A percentile compares a stretch with the other conserved stretches of the same genome.
Evolutionary conservation across 2,113 vertebrate genomes (phyloP).

Genomic region (Chaenogobius annularis): DNA sequence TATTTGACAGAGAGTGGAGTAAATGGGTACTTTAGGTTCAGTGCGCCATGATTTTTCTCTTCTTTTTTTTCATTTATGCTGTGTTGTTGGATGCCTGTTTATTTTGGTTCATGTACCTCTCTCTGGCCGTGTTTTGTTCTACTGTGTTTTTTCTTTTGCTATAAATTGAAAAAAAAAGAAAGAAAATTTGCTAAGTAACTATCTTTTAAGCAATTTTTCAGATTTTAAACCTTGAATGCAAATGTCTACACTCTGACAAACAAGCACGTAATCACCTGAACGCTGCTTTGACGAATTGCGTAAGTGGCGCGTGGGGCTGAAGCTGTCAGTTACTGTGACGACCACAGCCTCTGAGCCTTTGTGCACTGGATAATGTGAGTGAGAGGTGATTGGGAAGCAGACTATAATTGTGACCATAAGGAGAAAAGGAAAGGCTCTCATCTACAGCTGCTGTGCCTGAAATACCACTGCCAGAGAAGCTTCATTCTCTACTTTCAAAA

Average conservation of each 20-base stretch:
- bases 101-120: no score
- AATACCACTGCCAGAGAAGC: background rate
- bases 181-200: background rate
- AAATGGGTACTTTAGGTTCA: no score
- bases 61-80: no score
- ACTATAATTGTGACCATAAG: conserved; percentile 20
- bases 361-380: conserved; percentile 31
- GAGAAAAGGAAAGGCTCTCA: conserved; percentile 11
- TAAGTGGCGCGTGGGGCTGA: background rate
- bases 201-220: background rate
- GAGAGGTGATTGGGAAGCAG: background rate
- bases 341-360: background rate
- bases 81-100: no score
- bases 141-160: no score
- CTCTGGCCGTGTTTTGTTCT: no score
- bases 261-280: background rate
- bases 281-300: conserved; percentile 1
- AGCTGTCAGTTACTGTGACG: background rate
- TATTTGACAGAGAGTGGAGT: no score
- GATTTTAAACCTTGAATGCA: background rate
- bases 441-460: conserved; percentile 35
- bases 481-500: background rate
- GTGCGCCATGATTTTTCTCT: no score
- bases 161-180: no score
- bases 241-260: conserved; percentile 2